Evolutionary conservation across 2,113 vertebrate species (phyloP), one percentile per base, ranked within the genome.

Genomic region (Phalacrocorax carbo): DNA sequence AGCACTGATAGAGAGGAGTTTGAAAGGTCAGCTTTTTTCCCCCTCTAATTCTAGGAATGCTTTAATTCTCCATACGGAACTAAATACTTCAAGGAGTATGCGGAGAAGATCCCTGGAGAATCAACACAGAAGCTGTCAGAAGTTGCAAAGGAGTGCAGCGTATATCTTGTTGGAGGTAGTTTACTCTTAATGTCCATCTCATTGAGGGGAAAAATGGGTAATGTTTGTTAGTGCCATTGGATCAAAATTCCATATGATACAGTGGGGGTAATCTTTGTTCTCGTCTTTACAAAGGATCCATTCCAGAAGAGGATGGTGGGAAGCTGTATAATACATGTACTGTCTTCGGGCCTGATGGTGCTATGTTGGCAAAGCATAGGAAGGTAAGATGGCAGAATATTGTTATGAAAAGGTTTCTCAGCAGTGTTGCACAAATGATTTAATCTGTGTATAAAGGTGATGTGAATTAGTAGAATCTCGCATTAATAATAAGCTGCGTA

Each of bases 11-110:
- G 23, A 73, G 46, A 52, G 20, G 14, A 54, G 5, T 77, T 82
- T 32, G 61, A 64, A 87, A 72, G 55, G 23, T 58, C 38, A 26
- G n/a, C 34, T 51, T 10, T 44, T 65, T 20, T 8, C 4, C 2
- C 5, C 5, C 3, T 7, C 29, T 90, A 42, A 77, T 96, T 96
- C 29, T 92, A 99, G 99, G 99, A 99, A 92, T 99, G 99, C 89
- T 99, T 99, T 98, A 99, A 99, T 96, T 99, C 99, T 96, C 99
- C 99, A 0, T 99, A 99, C 94, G 99, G 99, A 82, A 99, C 98
- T 4, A 94, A 98, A 4, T 99, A 99, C 96, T 99, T 99, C 82
- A 95, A 98, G 29, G 93, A 98, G 7, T 99, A 99, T 62, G 99
- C 99, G 2, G 99, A 99, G 98, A 98, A 97, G 97, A 99, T 99